Conservation (phyloP, 2,797 vertebrate genomes). For the Diglossa cyanea region DNA sequence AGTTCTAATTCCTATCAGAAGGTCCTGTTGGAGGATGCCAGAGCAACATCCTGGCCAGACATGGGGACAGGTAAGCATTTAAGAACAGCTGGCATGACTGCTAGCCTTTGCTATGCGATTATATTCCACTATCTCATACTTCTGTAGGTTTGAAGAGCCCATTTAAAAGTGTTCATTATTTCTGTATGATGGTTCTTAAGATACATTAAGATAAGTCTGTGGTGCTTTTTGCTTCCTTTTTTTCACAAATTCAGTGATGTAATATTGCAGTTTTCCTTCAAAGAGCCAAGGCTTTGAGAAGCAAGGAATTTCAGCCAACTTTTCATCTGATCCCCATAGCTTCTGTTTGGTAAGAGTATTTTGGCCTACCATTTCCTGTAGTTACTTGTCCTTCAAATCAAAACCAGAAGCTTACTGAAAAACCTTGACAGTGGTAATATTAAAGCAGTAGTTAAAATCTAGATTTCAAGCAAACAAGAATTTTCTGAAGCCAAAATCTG, state of each 20-base stretch:
- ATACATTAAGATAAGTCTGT: not conserved
- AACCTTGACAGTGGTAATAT: not conserved
- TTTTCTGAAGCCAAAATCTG: not conserved
- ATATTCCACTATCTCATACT: not conserved
- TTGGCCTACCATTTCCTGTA: not conserved
- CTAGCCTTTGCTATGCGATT: not conserved
- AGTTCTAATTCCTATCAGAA: not conserved
- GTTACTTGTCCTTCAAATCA: not conserved
- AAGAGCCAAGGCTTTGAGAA: not conserved
- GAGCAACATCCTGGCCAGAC: not conserved
- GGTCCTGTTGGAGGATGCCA: not conserved
- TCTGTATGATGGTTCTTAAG: not conserved
- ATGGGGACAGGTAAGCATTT: not conserved
- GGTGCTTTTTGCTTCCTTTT: not conserved
- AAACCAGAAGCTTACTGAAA: not conserved
- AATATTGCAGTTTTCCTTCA: not conserved
- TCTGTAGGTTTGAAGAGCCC: not conserved
- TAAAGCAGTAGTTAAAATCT: not conserved
- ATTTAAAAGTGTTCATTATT: not conserved
- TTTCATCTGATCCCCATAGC: not conserved
- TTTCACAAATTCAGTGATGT: not conserved
- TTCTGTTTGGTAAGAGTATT: not conserved
- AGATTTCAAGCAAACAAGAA: not conserved
- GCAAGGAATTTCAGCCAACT: not conserved
- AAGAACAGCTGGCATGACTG: not conserved